These are phyloP conservation scores for Scaptomyza reducta DNA, from an alignment of 2,888 invertebrate genomes.

Conservation along the genomic window DNA sequence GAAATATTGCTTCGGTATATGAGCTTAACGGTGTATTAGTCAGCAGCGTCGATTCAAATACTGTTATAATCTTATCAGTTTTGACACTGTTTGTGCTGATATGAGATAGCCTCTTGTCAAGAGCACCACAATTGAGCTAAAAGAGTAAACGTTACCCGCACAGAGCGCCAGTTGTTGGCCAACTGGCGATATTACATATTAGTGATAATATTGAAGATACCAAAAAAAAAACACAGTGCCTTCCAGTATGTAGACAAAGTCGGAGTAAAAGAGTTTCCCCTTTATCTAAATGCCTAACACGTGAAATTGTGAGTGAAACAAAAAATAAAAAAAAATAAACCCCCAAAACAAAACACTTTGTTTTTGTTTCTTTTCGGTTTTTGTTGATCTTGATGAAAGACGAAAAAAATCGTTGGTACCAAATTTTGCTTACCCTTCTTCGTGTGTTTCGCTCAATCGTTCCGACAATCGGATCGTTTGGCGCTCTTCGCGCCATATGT, in stretches of 20 bases:
- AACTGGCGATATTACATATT: constrained; percentile 11
- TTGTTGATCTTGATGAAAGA: background rate
- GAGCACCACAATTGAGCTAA: constrained; percentile 12
- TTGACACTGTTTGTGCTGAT: constrained; percentile 26
- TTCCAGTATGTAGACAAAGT: background rate
- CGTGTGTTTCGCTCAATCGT: constrained; percentile 14
- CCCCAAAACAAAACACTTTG: too few relatives aligned
- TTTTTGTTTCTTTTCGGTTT: background rate
- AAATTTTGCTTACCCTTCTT: constrained; percentile 4
- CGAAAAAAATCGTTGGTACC: too few relatives aligned
- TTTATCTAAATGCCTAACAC: background rate
- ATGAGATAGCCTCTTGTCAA: constrained; percentile 22
- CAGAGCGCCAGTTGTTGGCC: constrained; percentile 9
- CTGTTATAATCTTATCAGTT: constrained; percentile 65
- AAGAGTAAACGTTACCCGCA: constrained; percentile 15
- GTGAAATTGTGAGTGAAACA: background rate
- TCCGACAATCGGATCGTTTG: background rate
- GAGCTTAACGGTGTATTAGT: constrained; percentile 48
- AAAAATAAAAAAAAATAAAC: background rate
- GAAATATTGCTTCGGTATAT: constrained; percentile 21
- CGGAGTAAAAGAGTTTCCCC: background rate
- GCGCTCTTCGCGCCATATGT: constrained; percentile 15
- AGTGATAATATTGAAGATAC: constrained; percentile 1
- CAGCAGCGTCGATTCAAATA: constrained; percentile 41
- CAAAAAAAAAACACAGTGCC: background rate